Evolutionary conservation across 2,113 vertebrate species (phyloP).

Genomic region (Asarcornis scutulata): DNA sequence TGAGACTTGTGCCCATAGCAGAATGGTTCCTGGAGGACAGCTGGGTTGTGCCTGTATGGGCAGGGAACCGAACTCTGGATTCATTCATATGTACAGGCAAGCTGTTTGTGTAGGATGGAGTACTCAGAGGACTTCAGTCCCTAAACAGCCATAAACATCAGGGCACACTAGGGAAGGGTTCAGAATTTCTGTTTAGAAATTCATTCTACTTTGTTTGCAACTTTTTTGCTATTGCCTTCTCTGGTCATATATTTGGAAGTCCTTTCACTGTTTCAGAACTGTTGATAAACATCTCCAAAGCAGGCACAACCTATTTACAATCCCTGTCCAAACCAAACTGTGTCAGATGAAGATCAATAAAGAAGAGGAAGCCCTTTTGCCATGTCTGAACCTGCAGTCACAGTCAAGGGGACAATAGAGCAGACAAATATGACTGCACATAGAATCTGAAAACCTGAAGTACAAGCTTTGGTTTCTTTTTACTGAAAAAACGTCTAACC

Average conservation of each 20-base stretch:
- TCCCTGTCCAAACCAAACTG: not conserved
- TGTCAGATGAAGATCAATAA: accelerated
- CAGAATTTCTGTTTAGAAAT: not conserved
- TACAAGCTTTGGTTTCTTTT: not conserved
- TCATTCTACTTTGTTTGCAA: not conserved
- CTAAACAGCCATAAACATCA: not conserved
- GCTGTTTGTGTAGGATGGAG: not conserved
- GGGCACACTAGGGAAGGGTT: not conserved
- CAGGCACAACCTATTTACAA: not conserved
- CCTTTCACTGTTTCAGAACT: not conserved
- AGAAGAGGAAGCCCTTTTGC: not conserved
- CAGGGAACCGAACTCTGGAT: not conserved
- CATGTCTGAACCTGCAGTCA: not conserved
- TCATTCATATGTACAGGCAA: not conserved
- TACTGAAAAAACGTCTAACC: not conserved
- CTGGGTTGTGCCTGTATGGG: not conserved
- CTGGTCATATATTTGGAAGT: not conserved
- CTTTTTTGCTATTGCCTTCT: not conserved
- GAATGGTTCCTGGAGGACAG: not conserved
- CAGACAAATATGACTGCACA: not conserved
- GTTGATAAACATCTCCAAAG: not conserved
- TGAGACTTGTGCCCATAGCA: not conserved
- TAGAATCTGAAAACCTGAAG: not conserved
- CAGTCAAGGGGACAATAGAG: not conserved
- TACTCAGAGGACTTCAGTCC: not conserved